Percentiles rank a stretch among this genome's conserved stretches.
phyloP scores from a whole-genome alignment of 30 jellyfish, hydroid and myxozoan genomes.

The Cassiopea xamachana region DNA sequence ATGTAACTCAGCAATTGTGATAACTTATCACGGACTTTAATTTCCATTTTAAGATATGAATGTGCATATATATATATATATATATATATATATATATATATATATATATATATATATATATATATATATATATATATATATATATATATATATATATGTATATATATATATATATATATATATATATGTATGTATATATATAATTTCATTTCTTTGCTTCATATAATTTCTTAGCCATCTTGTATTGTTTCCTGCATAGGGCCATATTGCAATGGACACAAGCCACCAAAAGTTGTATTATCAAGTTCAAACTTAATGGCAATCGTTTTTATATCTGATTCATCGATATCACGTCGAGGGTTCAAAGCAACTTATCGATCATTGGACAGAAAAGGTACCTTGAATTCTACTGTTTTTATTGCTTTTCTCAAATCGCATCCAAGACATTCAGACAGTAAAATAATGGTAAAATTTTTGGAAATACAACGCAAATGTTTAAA shows the following conservation, averaged over 20 bases:
- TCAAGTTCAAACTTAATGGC: constrained; percentile 86
- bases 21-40: too few species aligned
- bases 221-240: not conserved
- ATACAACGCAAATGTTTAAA: too few species aligned
- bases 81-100: not conserved
- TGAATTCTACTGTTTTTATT: not conserved
- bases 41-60: too few species aligned
- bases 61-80: too few species aligned
- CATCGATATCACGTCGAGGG: constrained; percentile 78
- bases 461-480: too few species aligned
- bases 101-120: not conserved
- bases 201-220: not conserved
- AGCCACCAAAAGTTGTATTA: constrained; percentile 88
- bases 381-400: constrained; percentile 70
- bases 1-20: too few species aligned
- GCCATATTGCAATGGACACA: constrained; percentile 82
- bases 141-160: not conserved
- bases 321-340: constrained; percentile 82
- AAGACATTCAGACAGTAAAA: too few species aligned
- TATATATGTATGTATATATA: not conserved
- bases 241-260: constrained; percentile 33
- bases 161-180: not conserved
- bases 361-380: constrained; percentile 80
- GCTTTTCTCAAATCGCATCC: not conserved
- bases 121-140: not conserved